phyloP scores from a whole-genome alignment of 2,113 vertebrate species.

The Balaeniceps rex region DNA sequence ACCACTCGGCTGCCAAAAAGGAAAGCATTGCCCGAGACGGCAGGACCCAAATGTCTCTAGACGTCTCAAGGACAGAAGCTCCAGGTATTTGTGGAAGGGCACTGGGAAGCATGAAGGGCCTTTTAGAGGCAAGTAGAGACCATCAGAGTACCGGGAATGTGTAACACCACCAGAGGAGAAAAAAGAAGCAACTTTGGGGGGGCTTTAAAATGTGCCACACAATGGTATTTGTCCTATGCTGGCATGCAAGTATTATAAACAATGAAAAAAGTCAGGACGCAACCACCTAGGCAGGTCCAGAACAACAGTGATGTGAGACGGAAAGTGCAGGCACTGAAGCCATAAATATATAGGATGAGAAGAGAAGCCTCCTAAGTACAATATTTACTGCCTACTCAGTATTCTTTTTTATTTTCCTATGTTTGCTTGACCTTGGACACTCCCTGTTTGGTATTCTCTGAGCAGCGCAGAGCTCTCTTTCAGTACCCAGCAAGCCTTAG shows the following conservation, averaged over 20 bases:
- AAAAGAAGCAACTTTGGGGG: neutral
- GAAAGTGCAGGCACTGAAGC: neutral
- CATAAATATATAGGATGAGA: constrained; percentile 27
- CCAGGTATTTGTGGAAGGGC: neutral
- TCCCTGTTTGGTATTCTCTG: constrained; percentile 3
- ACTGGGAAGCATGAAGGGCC: neutral
- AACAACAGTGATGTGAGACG: neutral
- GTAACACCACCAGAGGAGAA: neutral
- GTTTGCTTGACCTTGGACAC: constrained; percentile 43
- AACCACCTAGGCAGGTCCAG: neutral
- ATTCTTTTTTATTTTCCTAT: constrained; percentile 17
- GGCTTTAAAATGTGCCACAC: neutral
- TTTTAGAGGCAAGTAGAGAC: neutral
- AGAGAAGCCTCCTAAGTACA: constrained; percentile 7
- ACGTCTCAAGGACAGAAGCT: neutral
- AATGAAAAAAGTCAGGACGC: neutral
- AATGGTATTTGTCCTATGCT: neutral
- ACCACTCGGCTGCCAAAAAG: neutral
- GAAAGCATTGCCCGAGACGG: neutral
- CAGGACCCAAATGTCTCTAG: neutral
- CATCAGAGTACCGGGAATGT: neutral
- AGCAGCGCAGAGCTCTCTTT: neutral
- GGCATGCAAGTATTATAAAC: neutral
- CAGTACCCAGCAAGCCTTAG: neutral
- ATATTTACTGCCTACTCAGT: constrained; percentile 46